Base-by-base conservation (phyloP, 2,888 invertebrate species). In the Leucania comma region DNA sequence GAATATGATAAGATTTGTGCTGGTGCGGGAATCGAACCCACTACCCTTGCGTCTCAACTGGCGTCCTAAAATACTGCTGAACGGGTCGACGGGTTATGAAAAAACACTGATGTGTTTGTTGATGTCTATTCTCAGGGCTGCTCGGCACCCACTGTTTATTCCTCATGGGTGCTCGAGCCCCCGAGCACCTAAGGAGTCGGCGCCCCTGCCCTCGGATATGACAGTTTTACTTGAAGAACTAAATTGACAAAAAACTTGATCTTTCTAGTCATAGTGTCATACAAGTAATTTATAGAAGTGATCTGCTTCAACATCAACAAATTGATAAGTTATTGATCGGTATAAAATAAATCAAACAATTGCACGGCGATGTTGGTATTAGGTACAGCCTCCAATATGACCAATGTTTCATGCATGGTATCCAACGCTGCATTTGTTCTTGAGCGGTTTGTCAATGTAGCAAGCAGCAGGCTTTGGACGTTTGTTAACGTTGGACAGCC, bases 401-500 rank as follows among this genome's bases (percentile, higher is more conserved):
- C 22, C 22, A 67, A 63, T 53, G n/a, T 53, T 24, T 10, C 20
- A 14, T 22, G 10, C n/a, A 42, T 20, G 8, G 20, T 24, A 29
- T 51, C 8, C 53, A 72, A 42, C n/a, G 60, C 59, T 66, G 56
- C 29, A 24, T 51, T 24, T 56, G 71, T 24, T 17, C 2, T n/a
- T 2, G 75, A 53, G 5, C 35, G 3, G 6, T 26, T 12, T 24
- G 29, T 32, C 3, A n/a, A 42, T 42, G 6, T 38, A 26, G 57
- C 6, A 20, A 38, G n/a, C 5, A 59, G 24, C 26, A n/a, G 12
- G 48, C 14, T n/a, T 60, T 54, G 48, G 17, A 38, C 10, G 8
- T 24, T 24, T 24, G 12, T 56, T 77, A 9, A 54, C 10, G 17
- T 72, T 72, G 57, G 42, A 20, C 22, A 38, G 22, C 77, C 57